Conservation (phyloP, 1,140 invertebrate genomes). For the Lysiphlebus fabarum region DNA sequence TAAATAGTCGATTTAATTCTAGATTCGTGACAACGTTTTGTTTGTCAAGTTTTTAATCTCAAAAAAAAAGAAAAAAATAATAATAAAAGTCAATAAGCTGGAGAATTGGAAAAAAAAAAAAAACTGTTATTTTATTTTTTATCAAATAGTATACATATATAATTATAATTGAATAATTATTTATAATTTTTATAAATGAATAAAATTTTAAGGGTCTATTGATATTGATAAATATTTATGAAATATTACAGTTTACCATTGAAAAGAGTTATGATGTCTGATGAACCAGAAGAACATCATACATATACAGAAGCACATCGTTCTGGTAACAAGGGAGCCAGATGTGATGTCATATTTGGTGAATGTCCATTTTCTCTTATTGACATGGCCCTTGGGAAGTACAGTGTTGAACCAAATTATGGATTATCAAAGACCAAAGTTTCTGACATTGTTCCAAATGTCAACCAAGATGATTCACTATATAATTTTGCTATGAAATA, state of each 20-base stretch:
- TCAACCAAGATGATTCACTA: conserved; percentile 16
- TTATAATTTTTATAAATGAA: too few species aligned
- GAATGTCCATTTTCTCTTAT: conserved; percentile 69
- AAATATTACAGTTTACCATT: conserved; percentile 59
- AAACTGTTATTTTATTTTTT: too few species aligned
- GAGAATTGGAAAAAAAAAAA: too few species aligned
- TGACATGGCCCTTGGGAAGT: conserved; percentile 70
- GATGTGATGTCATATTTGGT: conserved; percentile 60
- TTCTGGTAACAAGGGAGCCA: conserved; percentile 52
- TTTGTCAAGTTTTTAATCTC: background rate
- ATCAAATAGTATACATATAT: too few species aligned
- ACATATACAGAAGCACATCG: conserved; percentile 66
- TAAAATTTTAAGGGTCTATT: too few species aligned
- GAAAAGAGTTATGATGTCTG: conserved; percentile 57
- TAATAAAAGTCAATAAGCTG: too few species aligned
- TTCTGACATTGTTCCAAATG: conserved; percentile 1
- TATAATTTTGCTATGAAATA: background rate
- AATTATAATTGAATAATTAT: too few species aligned
- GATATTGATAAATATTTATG: too few species aligned
- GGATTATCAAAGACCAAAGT: conserved; percentile 12
- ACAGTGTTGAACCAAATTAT: conserved; percentile 51
- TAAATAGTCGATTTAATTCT: conserved; percentile 6
- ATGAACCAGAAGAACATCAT: conserved; percentile 65
- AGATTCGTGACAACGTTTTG: conserved; percentile 1
- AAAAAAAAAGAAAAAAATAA: too few species aligned